These are phyloP conservation scores for Cairina moschata DNA, from an alignment of 2,113 vertebrate genomes.

Conservation along the genomic window DNA sequence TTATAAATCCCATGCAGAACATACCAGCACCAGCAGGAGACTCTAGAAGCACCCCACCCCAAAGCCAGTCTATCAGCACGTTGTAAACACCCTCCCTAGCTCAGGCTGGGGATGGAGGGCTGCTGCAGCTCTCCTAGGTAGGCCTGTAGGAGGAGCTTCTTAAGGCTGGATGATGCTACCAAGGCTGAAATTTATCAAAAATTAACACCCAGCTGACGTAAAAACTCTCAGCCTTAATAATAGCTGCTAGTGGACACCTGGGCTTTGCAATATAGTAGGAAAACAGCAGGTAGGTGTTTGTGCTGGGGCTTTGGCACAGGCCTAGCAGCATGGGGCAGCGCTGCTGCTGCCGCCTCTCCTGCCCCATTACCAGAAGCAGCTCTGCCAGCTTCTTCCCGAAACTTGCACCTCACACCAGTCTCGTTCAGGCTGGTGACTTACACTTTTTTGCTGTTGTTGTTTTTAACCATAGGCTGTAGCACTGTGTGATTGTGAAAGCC, in stretches of 20 bases:
- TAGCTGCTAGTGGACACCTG: neutral
- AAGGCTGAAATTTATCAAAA: neutral
- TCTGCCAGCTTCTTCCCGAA: neutral
- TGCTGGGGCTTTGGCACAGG: neutral
- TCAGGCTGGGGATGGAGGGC: neutral
- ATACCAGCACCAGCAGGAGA: neutral
- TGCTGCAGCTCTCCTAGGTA: neutral
- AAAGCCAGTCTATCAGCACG: neutral
- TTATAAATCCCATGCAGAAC: neutral
- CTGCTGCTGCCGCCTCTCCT: neutral
- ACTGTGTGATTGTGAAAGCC: neutral
- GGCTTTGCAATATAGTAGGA: neutral
- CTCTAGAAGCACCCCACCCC: neutral
- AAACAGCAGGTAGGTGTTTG: neutral
- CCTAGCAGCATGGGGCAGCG: fast-evolving
- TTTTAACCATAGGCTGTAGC: neutral
- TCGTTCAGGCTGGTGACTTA: neutral
- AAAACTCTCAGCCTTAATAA: neutral
- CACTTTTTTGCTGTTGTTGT: neutral
- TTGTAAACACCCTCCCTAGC: neutral
- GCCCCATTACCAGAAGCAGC: neutral
- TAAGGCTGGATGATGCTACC: neutral
- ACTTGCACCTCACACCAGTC: neutral
- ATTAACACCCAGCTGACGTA: neutral
- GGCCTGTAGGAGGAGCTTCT: neutral